Evolutionary conservation across 1,140 invertebrate genomes (phyloP), one percentile per base, ranked within the genome.

Genomic region (Drosophila tropicalis): DNA sequence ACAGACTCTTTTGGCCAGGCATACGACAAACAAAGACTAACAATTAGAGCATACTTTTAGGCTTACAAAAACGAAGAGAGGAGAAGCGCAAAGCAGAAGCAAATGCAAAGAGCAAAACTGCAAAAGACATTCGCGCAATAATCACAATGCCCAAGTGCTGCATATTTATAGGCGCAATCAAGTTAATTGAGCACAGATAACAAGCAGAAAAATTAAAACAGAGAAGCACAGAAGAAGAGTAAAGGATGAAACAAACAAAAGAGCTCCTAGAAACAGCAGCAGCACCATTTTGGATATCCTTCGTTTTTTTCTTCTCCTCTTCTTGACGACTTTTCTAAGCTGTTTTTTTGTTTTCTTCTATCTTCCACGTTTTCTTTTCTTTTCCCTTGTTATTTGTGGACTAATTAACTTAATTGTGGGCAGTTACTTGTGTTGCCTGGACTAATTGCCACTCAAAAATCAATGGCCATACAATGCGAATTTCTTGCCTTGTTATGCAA

Each of bases 151-250:
- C 71, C 70, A 81, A 90, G 73, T 74, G 79, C 83, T 72, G 87
- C 87, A 90, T 90, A 90, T 90, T 90, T 90, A 90, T 87, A 90
- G 87, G 87, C 87, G 80, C 87, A 90, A 90, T 90, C 87, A 87
- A 83, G 77, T 90, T 90, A 90, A 90, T 90, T 90, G 82, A 80
- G 72, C 71, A 81, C 68, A 72, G 62, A 61, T 66, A 65, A 34
- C 57, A 62, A 29, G n/a, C 40, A 39, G 17, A 47, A 15, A 51
- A 36, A 36, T 15, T 15, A 34, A 32, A 22, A 72, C 62, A 58
- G 32, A 60, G 4, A 15, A 22, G n/a, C 7, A 32, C 72, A 70
- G 62, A 71, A 68, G 64, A 60, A 58, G 12, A 39, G n/a, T 12
- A 13, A 39, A 19, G 44, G 7, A 36, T 36, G 44, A 22, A 51